phyloP scores from a whole-genome alignment of 1,140 invertebrate species.

The Calosoma granatense region DNA sequence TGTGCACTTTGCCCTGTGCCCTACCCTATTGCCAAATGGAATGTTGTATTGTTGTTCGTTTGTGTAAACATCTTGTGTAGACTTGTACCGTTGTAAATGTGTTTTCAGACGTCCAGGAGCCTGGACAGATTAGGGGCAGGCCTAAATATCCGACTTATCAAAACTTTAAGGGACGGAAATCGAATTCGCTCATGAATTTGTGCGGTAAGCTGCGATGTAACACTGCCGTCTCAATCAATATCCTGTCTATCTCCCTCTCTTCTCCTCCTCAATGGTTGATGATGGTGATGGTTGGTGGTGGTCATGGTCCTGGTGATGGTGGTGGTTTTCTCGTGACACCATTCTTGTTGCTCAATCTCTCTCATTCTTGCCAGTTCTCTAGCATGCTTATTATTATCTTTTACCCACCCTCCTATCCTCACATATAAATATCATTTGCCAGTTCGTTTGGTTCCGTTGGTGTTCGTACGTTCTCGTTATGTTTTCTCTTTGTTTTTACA shows the following conservation, averaged over 20 bases:
- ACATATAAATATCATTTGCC: too few species aligned
- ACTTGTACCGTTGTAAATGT: slow-evolving; percentile 21
- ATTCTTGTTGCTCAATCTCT: background rate
- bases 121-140: slow-evolving; percentile 62
- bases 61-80: background rate
- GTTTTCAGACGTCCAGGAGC: slow-evolving; percentile 46
- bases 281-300: slow-evolving; percentile 21
- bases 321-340: background rate
- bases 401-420: too few species aligned
- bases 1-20: background rate
- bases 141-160: slow-evolving; percentile 74
- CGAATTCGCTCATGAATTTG: slow-evolving; percentile 88
- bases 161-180: slow-evolving; percentile 80
- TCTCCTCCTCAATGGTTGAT: slow-evolving; percentile 14
- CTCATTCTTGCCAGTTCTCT: background rate
- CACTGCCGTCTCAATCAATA: slow-evolving; percentile 16
- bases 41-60: slow-evolving; percentile 2
- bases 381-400: background rate
- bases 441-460: background rate
- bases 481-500: slow-evolving; percentile 12
- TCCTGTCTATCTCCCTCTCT: slow-evolving; percentile 18
- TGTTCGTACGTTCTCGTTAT: too few species aligned
- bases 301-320: background rate
- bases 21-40: background rate
- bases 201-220: slow-evolving; percentile 62